Conservation (phyloP, 2,797 vertebrate species). For the Lateolabrax maculatus region DNA sequence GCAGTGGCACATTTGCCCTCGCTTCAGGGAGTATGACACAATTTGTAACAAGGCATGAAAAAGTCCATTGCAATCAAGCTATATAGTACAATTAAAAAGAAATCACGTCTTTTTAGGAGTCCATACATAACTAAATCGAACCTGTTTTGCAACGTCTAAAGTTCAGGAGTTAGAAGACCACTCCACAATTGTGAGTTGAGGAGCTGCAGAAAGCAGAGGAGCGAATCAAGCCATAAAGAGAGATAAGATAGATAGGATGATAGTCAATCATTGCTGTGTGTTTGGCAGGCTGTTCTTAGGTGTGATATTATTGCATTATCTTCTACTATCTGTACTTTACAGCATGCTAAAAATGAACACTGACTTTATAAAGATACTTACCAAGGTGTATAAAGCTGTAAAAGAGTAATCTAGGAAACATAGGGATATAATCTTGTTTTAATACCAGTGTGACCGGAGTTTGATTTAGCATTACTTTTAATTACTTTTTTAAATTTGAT, state of each 20-base stretch:
- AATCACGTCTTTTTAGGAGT: conserved; percentile 63
- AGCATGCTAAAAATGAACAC: conserved; percentile 67
- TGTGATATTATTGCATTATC: conserved; percentile 78
- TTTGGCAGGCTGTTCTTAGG: conserved; percentile 63
- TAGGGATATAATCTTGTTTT: not conserved
- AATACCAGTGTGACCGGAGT: conserved; percentile 4
- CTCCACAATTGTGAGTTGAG: conserved; percentile 37
- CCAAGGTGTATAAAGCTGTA: conserved; percentile 40
- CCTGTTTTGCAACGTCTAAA: conserved; percentile 72
- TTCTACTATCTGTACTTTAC: conserved; percentile 74
- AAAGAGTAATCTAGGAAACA: conserved; percentile 7
- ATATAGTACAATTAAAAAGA: conserved; percentile 61
- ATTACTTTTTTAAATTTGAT: not conserved
- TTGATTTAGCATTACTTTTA: conserved; percentile 9
- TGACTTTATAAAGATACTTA: conserved; percentile 69
- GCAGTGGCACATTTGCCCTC: conserved; percentile 56
- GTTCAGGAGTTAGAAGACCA: conserved; percentile 57
- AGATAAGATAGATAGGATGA: conserved; percentile 70
- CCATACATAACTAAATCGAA: conserved; percentile 38
- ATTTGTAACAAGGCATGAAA: conserved; percentile 44
- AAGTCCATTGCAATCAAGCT: conserved; percentile 45
- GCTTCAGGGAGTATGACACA: conserved; percentile 25
- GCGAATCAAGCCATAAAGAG: conserved; percentile 64
- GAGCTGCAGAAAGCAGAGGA: conserved; percentile 48
- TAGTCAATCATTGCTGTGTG: conserved; percentile 79